Base-by-base conservation (phyloP, 2,888 invertebrate species). In the Myathropa florea region DNA sequence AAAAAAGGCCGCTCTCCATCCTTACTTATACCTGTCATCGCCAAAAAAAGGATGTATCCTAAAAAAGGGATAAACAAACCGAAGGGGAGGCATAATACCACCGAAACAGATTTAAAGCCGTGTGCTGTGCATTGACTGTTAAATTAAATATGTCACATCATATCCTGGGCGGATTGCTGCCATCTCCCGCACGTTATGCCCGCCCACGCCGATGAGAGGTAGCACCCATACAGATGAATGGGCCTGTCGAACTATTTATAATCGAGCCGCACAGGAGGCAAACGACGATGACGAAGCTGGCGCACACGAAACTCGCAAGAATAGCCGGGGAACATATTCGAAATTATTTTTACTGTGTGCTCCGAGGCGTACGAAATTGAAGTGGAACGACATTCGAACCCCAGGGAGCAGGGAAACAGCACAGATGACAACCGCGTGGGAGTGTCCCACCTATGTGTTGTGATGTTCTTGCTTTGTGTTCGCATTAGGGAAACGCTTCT, bases 121-220 rank as follows among this genome's bases (percentile, higher is more conserved):
- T 64, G 36, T 64, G 64, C 36, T 64, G 64, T 64, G 64, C 39
- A 64, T 36, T 39, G 39, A 39, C 64, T 64, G 64, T 64, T 64
- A 39, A 64, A 64, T 64, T 64, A 33, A 64, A 64, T 30, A 64
- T 64, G 64, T 64, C 64, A 33, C 64, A 64, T 64, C 30, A 64
- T 33, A 64, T 64, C 64, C 36, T 18, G 64, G 36, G 21, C 64
- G 30, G 64, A 33, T 64, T 64, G 64, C 36, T 23, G 64, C 64
- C 36, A 12, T 30, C 61, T 28, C 26, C 10, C 60, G 26, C 4
- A 30, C 30, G 30, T 30, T n/a, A 46, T 0, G 0, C n/a, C n/a
- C 46, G 18, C 46, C 18, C 33, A 33, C 33, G 3, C 6, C 46
- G 18, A 18, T 18, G 46, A 46, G 2, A 46, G 18, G 46, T 7